Base-by-base conservation (phyloP, 1,140 invertebrate genomes). In the Pinna nobilis region DNA sequence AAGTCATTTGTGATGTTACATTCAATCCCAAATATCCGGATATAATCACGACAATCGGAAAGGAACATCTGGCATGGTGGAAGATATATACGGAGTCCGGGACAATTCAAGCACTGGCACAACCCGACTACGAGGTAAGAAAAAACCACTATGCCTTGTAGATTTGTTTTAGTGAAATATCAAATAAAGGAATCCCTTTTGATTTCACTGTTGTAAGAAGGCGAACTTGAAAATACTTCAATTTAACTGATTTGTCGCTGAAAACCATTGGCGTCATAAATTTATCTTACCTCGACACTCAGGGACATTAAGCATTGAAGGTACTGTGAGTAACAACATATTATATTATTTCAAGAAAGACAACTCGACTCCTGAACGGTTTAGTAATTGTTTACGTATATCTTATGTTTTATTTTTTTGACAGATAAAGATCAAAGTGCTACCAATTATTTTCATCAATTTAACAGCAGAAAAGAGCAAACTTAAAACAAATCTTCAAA, bases 31-130 rank as follows among this genome's bases (percentile, higher is more conserved):
- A 96, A 72, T 95, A 97, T 85, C 91, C 94, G 70, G 95, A 95
- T 87, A 91, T 93, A 63, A 94, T 98, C 73, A 94, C 97, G 33
- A 96, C 96, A 1, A 95, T 95, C 82, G 96, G 97, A 0, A 97
- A 97, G 89, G 93, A 93, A 70, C 95, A 97, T 88, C 93, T 97
- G 74, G 93, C 92, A 1, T 98, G 97, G 90, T 98, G 96, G 96
- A 94, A 93, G 57, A 28, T 86, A 7, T 81, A 85, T 55, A 44
- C 71, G 13, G 77, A 83, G 13, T 78, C 70, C 55, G 68, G 68
- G 18, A 77, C 70, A 0, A 71, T 88, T 13, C 69, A 76, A n/a
- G 51, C 76, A 6, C 63, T 73, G 6, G 65, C 77, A 23, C 72
- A 80, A 63, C 80, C 86, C 0, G 80, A 87, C 13, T 88, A 84